Evolutionary conservation across 35 echinoderm and acorn worm species (phyloP), one percentile per base, ranked within the genome.

Genomic region (Apostichopus parvimensis): DNA sequence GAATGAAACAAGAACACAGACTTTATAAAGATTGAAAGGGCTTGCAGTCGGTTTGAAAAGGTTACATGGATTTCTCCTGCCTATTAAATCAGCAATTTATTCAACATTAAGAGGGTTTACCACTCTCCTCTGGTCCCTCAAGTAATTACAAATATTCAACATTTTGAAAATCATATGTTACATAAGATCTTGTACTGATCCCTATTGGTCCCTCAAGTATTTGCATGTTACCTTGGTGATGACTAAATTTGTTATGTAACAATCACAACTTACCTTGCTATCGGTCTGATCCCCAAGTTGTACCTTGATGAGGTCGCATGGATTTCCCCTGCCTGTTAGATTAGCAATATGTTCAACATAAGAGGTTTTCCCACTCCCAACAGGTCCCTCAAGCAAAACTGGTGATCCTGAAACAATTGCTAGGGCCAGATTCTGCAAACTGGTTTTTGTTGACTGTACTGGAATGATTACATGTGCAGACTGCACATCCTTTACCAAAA

Each of bases 221-320:
- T 45, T 45, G 34, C 34, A 45, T 4, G 34, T 45, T 45, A 0
- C 34, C 34, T 2, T 45, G 34, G 34, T 45, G 34, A 45, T 45
- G 34, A 45, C 3, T 45, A 4, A 45, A 45, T 45, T 45, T 45
- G 12, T 61, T 12, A 61, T 61, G 12, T 12, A 6, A 61, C 58
- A 61, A 8, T 61, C 58, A 8, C 6, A 61, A 6, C 88, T 54
- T 91, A 94, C 93, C 92, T 98, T 98, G 87, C 96, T 98, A 64
- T 98, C 96, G 53, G 96, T 98, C 83, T 98, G 96, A 78, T 98
- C 96, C 12, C 96, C 96, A 1, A 98, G 94, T 65, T 98, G 96
- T 13, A 98, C 92, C 73, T 95, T 98, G 66, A 95, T 79, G 24
- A 98, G 72, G 8, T 90, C 28, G 6, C 89, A 90, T 64, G 92